Evolutionary conservation across 2,113 vertebrate species (phyloP).

Genomic region (Rhipidura dahli): DNA sequence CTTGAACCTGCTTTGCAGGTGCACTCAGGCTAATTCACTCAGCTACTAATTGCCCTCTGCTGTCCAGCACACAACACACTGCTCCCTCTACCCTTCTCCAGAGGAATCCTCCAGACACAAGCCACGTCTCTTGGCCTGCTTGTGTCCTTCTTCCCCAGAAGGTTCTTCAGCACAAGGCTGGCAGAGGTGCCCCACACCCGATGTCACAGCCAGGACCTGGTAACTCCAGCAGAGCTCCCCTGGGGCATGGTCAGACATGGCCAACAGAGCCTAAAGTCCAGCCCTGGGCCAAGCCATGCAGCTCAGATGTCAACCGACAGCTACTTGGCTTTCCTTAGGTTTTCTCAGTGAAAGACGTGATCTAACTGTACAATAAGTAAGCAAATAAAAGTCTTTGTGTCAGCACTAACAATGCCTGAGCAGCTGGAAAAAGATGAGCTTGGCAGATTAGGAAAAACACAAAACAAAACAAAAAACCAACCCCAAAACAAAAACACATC

Average conservation of each 20-base stretch:
- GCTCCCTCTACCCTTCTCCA: not conserved
- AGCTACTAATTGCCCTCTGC: not conserved
- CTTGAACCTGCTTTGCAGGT: not conserved
- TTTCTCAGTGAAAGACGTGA: not conserved
- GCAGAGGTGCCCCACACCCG: not conserved
- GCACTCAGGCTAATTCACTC: not conserved
- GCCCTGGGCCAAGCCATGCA: fast-evolving
- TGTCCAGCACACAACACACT: not conserved
- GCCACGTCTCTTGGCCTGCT: not conserved
- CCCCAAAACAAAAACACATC: not conserved
- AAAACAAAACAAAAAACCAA: not conserved
- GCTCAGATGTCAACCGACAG: not conserved
- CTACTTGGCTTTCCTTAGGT: not conserved
- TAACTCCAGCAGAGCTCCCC: fast-evolving
- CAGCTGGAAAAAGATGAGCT: not conserved
- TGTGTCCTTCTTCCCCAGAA: not conserved
- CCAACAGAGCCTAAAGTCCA: not conserved
- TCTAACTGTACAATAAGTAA: not conserved
- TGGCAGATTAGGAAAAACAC: not conserved
- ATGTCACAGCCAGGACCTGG: not conserved
- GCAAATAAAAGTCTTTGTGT: not conserved
- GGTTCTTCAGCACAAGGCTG: not conserved
- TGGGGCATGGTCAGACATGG: fast-evolving
- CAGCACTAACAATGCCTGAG: not conserved
- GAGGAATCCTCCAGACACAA: not conserved